Conservation (phyloP, 1,140 invertebrate genomes). For the Octopus bimaculoides region DNA sequence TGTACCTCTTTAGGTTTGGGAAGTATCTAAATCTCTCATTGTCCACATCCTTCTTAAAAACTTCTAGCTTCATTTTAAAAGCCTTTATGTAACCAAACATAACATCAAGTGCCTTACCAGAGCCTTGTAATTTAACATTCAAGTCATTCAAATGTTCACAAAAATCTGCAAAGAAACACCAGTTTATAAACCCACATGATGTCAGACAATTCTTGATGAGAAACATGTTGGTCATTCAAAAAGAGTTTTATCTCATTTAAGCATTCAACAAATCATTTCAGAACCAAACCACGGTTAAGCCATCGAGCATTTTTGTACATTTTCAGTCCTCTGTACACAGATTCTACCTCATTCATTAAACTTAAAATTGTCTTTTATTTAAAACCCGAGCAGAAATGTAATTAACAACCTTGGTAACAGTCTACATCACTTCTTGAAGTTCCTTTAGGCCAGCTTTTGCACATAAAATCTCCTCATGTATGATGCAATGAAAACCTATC, state of each 20-base stretch:
- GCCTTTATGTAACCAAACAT: conserved; percentile 5
- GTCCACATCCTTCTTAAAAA: background rate
- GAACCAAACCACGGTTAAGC: background rate
- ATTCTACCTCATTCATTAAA: conserved; percentile 1
- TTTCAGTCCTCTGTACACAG: background rate
- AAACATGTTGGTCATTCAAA: background rate
- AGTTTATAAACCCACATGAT: background rate
- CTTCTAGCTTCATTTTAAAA: background rate
- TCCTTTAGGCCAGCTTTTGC: background rate
- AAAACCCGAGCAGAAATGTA: background rate
- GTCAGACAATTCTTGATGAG: background rate
- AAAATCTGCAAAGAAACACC: background rate
- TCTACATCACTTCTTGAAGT: background rate
- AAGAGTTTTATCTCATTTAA: background rate
- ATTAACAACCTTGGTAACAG: background rate
- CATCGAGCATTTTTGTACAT: background rate
- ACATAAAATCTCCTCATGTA: background rate
- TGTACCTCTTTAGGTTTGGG: conserved; percentile 4
- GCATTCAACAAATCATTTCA: background rate
- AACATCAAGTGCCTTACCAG: background rate
- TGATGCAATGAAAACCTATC: conserved; percentile 7
- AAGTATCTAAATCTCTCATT: background rate
- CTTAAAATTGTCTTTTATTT: background rate
- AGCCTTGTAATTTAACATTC: background rate
- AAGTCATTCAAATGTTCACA: background rate